These are phyloP conservation scores for Drepana arcuata DNA, from an alignment of 1,140 invertebrate genomes.

Conservation along the genomic window DNA sequence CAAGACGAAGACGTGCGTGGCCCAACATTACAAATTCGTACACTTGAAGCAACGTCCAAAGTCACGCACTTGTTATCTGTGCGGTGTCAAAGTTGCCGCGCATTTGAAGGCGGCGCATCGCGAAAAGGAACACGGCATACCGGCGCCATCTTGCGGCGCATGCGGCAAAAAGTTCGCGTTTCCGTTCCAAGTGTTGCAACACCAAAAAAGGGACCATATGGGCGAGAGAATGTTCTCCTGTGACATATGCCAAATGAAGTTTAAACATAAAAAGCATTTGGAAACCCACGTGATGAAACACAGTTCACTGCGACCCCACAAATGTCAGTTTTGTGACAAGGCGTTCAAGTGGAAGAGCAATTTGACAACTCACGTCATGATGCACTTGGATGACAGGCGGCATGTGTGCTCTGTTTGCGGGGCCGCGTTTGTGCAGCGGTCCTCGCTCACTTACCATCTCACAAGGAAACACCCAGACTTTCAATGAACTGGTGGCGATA, in stretches of 20 bases:
- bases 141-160: slow-evolving; percentile 21
- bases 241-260: not conserved
- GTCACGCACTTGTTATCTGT: slow-evolving; percentile 19
- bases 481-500: too few species aligned
- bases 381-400: slow-evolving; percentile 55
- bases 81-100: slow-evolving; percentile 5
- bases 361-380: slow-evolving; percentile 61
- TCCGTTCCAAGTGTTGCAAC: slow-evolving; percentile 19
- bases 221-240: too few species aligned
- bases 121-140: slow-evolving; percentile 20
- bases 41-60: slow-evolving; percentile 25
- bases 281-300: not conserved
- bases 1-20: slow-evolving; percentile 13
- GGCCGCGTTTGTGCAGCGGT: slow-evolving; percentile 47
- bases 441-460: slow-evolving; percentile 31
- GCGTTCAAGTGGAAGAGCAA: slow-evolving; percentile 22
- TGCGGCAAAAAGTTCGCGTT: slow-evolving; percentile 35
- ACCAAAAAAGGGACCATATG: slow-evolving; percentile 26
- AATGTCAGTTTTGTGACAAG: slow-evolving; percentile 1
- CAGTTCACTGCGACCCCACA: not conserved
- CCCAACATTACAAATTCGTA: slow-evolving; percentile 23
- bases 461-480: slow-evolving; percentile 20
- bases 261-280: not conserved
- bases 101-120: slow-evolving; percentile 10
- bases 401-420: slow-evolving; percentile 48